Base-by-base conservation (phyloP, 2,113 vertebrate genomes). In the Gymnarchus niloticus region DNA sequence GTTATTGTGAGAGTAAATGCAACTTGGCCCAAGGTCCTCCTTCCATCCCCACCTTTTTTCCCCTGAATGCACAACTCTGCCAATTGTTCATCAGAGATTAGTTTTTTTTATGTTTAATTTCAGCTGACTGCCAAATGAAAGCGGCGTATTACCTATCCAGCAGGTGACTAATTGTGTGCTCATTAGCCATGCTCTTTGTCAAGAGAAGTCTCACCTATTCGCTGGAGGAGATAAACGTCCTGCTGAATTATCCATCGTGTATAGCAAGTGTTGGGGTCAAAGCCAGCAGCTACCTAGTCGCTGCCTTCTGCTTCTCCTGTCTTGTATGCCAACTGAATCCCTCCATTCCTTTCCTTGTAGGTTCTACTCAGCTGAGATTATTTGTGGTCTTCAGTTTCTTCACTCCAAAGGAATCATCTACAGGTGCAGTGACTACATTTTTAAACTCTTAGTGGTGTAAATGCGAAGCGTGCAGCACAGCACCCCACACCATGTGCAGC, bases 391-490 rank as follows among this genome's bases (percentile, higher is more conserved):
- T 25, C 96, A 99, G 94, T 99, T 98, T 89, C 95, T 99, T 57
- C 98, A 99, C 89, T 93, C 93, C 87, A 99, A 96, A 94, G 97
- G 97, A 56, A 96, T 99, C 90, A 97, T 99, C 92, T 99, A 99
- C 93, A 98, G 98, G 98, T 99, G 89, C 90, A 88, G 78, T 28
- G 8, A 23, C 28, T 44, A 1, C 9, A 8, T 25, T 19, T 57
- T 83, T 57, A 12, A 21, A 44, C 25, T 33, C 21, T 59, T 56
- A 14, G 54, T 56, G 52, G 52, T 17, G 54, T 23, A 46, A 46
- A 44, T 23, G 10, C 44, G 1, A 49, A 51, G 9, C 25, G 48
- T n/a, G 41, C 81, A 83, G 28, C n/a, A n/a, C n/a, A n/a, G 28
- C 9, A 33, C 19, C 56, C 6, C 17, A 28, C 44, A 65, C 6